Evolutionary conservation across 2,888 invertebrate species (phyloP), one percentile per base, ranked within the genome.

Genomic region (Litoditis marina): DNA sequence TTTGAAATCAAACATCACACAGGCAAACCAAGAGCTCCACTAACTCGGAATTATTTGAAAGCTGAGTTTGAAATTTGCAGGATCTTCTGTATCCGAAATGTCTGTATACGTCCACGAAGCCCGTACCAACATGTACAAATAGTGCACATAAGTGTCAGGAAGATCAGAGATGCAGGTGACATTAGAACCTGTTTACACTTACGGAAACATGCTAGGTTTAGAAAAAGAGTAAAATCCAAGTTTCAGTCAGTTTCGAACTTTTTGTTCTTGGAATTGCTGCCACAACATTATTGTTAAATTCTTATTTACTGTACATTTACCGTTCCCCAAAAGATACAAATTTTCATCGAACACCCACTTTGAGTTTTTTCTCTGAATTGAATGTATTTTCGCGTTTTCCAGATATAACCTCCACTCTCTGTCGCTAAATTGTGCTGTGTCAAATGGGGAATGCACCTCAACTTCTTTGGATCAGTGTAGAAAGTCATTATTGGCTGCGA

Each of bases 81-180:
- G 74, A 77, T 60, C 68, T 75, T 60, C 71, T 79, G 69, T 79
- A 77, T 58, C 79, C 79, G 8, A 60, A 68, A 47, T 79, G 79
- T 53, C 66, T 79, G 13, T 79, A 79, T 66, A 63, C 62, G 16
- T 68, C 69, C 11, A 31, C 66, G 13, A 55, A 57, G 30, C 52
- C 63, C 11, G 53, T 57, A 16, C 49, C 56, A 31, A 71, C 73
- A 11, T 80, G 79, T 53, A 70, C 75, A 0, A 65, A 78, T 54
- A 60, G 71, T 1, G 69, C 70, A 7, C 59, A 65, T 28, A 59
- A 69, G 52, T 80, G 80, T 51, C 69, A 72, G 30, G 27, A 57
- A 25, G 77, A 79, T 55, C 34, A 59, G 5, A 55, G 76, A 22
- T 80, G 80, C 66, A 31, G 63, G 68, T 76, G 54, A 65, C 62